Base-by-base conservation (phyloP, 2,113 vertebrate genomes). In the Larimichthys polyactis region DNA sequence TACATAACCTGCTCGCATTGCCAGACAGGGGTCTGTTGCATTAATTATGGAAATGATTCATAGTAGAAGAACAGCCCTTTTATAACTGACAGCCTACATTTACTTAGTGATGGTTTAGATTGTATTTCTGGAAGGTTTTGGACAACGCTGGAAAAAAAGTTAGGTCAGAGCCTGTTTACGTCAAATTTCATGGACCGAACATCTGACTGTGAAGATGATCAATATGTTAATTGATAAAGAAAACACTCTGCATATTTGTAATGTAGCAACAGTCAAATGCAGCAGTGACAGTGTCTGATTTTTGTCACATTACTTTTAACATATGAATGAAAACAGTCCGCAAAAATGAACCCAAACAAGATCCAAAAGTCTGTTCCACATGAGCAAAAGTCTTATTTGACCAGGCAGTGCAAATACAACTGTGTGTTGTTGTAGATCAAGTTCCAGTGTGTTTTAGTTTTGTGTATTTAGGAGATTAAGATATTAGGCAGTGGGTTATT, bases 391-490 rank as follows among this genome's bases (percentile, higher is more conserved):
- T 52, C 46, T 71, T 3, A 58, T 43, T n/a, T 24, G 12, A 32
- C 11, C 46, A 52, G 40, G 36, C 54, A 16, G 57, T n/a, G 17
- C 11, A 54, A 32, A 27, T 29, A 36, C 0, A 43, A 17, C 40
- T 29, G 32, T 27, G 20, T 67, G 55, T 14, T 43, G 27, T 20
- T 51, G 4, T 27, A 27, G 20, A 57, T 70, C 49, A 8, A 44
- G 14, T 54, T 68, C 57, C n/a, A 46, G 11, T 27, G 5, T 52
- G 14, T 54, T 68, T 36, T 16, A 46, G 11, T 27, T 2, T 52
- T 58, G 11, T 11, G 14, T 19, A 63, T 51, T 63, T 15, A 68
- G 19, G 12, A 85, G 52, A 48, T 76, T 20, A 75, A 66, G 4
- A 60, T 22, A n/a, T 49, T 32, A 66, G 27, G n/a, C 32, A 9